phyloP scores from a whole-genome alignment of 2,113 vertebrate species.

The Mola mola region DNA sequence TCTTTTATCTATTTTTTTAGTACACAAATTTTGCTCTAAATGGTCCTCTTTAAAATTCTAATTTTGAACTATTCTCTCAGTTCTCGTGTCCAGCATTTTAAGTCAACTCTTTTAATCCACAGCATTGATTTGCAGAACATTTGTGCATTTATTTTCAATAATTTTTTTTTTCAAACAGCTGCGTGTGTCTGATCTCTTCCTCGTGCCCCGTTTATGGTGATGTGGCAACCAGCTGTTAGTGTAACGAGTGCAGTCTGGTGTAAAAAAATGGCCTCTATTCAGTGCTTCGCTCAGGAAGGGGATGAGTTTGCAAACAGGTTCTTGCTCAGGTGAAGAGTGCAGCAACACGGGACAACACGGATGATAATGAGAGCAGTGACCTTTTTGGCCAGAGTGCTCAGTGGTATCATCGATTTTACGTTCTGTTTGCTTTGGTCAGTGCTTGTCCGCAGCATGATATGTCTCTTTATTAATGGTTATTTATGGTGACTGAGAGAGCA shows the following conservation, averaged over 20 bases:
- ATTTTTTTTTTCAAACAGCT: background rate
- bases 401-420: constrained; percentile 17
- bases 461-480: no score
- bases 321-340: constrained; percentile 31
- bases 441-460: constrained; percentile 3
- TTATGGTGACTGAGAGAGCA: no score
- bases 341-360: background rate
- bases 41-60: no score
- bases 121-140: no score
- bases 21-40: background rate
- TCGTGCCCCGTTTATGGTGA: constrained; percentile 41
- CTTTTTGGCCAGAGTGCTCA: constrained; percentile 47
- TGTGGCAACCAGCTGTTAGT: constrained; percentile 64
- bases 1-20: background rate
- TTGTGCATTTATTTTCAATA: no score
- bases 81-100: background rate
- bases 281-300: constrained; percentile 55
- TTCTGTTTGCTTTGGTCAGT: constrained; percentile 35
- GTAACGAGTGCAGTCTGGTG: constrained; percentile 58
- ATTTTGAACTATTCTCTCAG: background rate
- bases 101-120: background rate
- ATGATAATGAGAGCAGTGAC: constrained; percentile 33
- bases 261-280: constrained; percentile 42
- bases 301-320: constrained; percentile 26
- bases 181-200: constrained; percentile 6